Percentiles rank a stretch among this genome's conserved stretches.
phyloP scores from a whole-genome alignment of 2,888 invertebrate species.

The Axea sp. region DNA sequence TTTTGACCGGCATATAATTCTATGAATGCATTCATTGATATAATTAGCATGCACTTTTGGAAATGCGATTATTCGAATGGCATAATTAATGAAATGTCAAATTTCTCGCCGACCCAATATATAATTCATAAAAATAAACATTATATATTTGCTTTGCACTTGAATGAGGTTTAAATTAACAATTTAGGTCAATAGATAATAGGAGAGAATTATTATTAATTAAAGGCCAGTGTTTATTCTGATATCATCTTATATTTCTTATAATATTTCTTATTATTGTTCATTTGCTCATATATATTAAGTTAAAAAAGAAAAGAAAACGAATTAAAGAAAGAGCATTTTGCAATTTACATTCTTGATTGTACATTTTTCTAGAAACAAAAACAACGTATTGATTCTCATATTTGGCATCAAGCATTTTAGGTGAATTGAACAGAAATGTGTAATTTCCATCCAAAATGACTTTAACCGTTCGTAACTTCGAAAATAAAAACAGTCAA shows the following conservation, averaged over 20 bases:
- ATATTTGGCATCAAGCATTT: not conserved
- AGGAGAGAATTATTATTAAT: not conserved
- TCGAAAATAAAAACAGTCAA: constrained; percentile 47
- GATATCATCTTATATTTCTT: too few relatives aligned
- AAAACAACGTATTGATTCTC: not conserved
- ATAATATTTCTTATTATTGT: too few relatives aligned
- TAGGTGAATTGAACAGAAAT: not conserved
- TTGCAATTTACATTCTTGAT: too few relatives aligned
- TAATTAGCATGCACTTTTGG: constrained; percentile 53
- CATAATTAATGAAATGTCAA: constrained; percentile 51
- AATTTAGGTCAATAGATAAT: too few relatives aligned
- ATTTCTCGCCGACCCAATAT: constrained; percentile 27
- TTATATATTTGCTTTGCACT: constrained; percentile 11
- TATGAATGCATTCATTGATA: constrained; percentile 52
- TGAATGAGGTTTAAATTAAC: constrained; percentile 3
- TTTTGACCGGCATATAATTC: constrained; percentile 44
- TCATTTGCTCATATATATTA: too few relatives aligned
- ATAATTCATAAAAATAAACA: constrained; percentile 44
- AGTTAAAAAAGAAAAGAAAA: too few relatives aligned
- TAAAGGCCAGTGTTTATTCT: too few relatives aligned
- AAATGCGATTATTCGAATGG: constrained; percentile 34
- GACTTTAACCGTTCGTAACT: constrained; percentile 11
- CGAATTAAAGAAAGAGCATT: too few relatives aligned
- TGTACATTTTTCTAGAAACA: not conserved
- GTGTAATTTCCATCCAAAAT: constrained; percentile 12